Percentiles rank a stretch among this genome's conserved stretches.
phyloP scores from a whole-genome alignment of 2,797 vertebrate species.

The Arvicola amphibius region DNA sequence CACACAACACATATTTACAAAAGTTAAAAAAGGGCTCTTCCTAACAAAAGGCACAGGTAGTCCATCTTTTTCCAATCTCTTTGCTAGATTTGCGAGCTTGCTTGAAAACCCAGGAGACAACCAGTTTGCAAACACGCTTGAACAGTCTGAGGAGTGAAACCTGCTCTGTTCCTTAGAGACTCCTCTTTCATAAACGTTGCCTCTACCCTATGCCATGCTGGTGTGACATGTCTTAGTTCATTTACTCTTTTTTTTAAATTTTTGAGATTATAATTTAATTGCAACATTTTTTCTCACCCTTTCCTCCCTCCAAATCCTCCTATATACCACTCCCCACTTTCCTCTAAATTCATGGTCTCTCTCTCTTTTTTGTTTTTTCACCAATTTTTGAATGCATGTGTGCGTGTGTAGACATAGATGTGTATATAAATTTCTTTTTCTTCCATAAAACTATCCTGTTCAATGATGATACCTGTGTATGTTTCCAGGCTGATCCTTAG shows the following conservation, averaged over 20 bases:
- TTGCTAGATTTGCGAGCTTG: neutral
- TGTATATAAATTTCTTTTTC: neutral
- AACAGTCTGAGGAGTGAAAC: neutral
- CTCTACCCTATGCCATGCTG: neutral
- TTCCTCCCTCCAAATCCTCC: neutral
- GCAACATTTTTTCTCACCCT: neutral
- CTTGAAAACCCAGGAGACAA: neutral
- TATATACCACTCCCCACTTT: neutral
- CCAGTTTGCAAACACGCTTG: neutral
- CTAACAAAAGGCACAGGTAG: constrained; percentile 30
- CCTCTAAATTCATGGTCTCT: neutral
- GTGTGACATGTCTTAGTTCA: neutral
- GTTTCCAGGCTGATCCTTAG: neutral
- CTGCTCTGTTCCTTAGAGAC: neutral
- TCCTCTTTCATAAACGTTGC: neutral
- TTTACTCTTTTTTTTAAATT: neutral
- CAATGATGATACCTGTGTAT: neutral
- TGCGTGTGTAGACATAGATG: neutral
- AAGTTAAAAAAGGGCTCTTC: neutral
- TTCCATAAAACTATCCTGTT: neutral
- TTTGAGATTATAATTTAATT: neutral
- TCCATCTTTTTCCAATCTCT: neutral
- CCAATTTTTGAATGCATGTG: neutral
- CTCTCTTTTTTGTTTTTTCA: neutral
- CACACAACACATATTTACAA: neutral